Conservation (phyloP, 2,888 invertebrate genomes). For the Pseudococcus longispinus region DNA sequence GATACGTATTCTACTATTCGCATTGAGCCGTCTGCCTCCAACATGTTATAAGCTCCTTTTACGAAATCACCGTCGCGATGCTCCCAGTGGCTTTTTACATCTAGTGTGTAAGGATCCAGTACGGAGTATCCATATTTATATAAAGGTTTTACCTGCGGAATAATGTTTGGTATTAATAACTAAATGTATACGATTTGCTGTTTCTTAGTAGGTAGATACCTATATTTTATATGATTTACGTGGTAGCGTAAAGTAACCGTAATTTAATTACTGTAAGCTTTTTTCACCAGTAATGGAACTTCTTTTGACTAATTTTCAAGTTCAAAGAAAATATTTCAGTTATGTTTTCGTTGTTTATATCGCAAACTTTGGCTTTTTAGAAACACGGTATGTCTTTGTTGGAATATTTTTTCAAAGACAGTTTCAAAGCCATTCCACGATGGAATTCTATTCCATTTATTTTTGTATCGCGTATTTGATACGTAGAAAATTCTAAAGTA, state of each 20-base stretch:
- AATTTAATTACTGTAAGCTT: not conserved
- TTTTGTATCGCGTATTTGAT: not conserved
- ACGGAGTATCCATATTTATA: conserved; percentile 65
- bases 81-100: conserved; percentile 65
- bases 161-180: not conserved
- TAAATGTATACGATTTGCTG: too few relatives aligned
- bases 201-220: not conserved
- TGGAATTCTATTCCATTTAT: not conserved
- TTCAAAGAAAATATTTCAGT: not conserved
- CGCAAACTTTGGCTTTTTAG: not conserved
- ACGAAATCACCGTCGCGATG: conserved; percentile 65
- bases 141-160: conserved; percentile 63
- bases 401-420: not conserved
- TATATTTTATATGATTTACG: not conserved
- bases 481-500: not conserved
- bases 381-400: not conserved
- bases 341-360: not conserved
- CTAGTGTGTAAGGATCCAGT: conserved; percentile 65
- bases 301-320: not conserved
- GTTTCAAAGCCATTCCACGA: not conserved
- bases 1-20: conserved; percentile 61
- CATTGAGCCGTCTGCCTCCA: conserved; percentile 60
- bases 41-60: conserved; percentile 64
- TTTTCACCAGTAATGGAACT: not conserved
- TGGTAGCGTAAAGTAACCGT: not conserved